Conservation (phyloP, 2,797 vertebrate genomes). For the Lutra lutra region DNA sequence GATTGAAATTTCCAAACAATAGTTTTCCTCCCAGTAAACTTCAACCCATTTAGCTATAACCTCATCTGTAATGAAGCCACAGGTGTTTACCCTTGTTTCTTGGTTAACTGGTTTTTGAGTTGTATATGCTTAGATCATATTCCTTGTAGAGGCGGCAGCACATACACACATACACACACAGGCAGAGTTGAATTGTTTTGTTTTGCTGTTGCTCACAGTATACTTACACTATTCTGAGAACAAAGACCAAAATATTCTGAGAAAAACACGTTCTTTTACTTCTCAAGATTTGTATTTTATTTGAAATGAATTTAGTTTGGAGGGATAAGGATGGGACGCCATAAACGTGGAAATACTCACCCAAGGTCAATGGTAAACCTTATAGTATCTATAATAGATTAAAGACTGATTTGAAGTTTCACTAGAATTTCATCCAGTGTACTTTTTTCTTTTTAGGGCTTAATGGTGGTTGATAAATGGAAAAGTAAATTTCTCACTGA, state of each 20-base stretch:
- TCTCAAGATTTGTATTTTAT: slow-evolving; percentile 15
- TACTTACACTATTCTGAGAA: neutral
- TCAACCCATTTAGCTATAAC: neutral
- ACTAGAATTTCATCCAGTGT: neutral
- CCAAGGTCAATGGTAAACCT: neutral
- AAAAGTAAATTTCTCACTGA: slow-evolving; percentile 72
- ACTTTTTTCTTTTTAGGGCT: slow-evolving; percentile 23
- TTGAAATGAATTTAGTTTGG: neutral
- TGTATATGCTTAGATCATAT: neutral
- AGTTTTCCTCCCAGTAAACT: neutral
- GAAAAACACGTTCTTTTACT: neutral
- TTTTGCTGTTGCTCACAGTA: neutral
- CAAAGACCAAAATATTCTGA: slow-evolving; percentile 44
- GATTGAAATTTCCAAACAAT: slow-evolving; percentile 23
- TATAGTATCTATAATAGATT: slow-evolving; percentile 42
- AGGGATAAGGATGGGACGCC: neutral
- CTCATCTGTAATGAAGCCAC: neutral
- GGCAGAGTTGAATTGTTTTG: neutral
- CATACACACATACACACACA: neutral
- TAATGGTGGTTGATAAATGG: slow-evolving; percentile 36
- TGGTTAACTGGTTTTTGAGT: neutral
- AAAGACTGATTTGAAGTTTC: slow-evolving; percentile 66
- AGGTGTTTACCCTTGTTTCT: neutral
- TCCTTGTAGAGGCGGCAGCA: neutral
- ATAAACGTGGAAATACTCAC: neutral